Percentiles rank a stretch among this genome's conserved stretches.
Evolutionary conservation across 1,140 invertebrate species (phyloP).

Genomic region (Dufourea novaeangliae): DNA sequence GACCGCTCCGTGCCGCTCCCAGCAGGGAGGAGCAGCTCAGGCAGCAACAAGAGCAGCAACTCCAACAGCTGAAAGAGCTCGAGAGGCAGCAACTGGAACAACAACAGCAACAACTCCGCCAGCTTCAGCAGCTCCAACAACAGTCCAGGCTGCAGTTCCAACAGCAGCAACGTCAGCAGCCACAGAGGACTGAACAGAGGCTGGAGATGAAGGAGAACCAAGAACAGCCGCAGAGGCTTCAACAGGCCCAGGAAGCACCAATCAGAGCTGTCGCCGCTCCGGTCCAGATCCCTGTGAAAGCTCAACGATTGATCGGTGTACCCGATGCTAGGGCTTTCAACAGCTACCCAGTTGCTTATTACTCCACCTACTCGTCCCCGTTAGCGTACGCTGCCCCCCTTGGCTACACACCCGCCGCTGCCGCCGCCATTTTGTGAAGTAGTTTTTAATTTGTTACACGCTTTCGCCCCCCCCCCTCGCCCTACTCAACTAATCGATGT

Average conservation of each 20-base stretch:
- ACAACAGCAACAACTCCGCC: conserved; percentile 15
- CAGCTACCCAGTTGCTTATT: conserved; percentile 64
- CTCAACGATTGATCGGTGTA: conserved; percentile 53
- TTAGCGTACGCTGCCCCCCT: not conserved
- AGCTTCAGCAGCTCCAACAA: conserved; percentile 29
- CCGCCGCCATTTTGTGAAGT: conserved; percentile 66
- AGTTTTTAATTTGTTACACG: not conserved
- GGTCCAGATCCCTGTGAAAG: conserved; percentile 25
- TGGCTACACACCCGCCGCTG: conserved; percentile 69
- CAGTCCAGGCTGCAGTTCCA: conserved; percentile 34
- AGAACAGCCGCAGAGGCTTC: not conserved
- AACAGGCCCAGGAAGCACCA: conserved; percentile 20
- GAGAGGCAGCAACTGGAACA: conserved; percentile 37
- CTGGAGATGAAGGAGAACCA: not conserved
- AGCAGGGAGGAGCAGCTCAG: conserved; percentile 43
- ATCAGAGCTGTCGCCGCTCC: conserved; percentile 43
- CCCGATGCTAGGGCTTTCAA: conserved; percentile 58
- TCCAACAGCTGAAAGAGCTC: conserved; percentile 14
- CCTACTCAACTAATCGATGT: no score
- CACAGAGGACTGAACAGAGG: conserved; percentile 6
- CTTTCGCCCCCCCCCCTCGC: not conserved
- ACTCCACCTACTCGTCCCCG: not conserved
- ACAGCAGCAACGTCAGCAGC: conserved; percentile 24
- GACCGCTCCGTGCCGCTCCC: conserved; percentile 46
- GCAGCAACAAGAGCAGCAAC: conserved; percentile 42